phyloP scores from a whole-genome alignment of 2,888 invertebrate species.

The Rosalia funebris region DNA sequence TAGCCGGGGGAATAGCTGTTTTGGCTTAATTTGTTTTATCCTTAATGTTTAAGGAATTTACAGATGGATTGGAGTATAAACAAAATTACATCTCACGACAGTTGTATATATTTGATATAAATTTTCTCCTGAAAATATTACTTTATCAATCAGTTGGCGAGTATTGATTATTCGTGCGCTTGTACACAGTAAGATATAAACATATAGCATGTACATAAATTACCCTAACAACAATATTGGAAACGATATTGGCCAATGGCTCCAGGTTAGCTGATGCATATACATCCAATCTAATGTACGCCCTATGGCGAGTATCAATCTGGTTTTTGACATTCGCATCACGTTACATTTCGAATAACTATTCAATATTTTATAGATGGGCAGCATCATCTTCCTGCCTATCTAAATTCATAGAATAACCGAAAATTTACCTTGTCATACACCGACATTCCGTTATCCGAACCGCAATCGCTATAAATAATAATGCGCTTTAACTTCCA shows the following conservation, averaged over 20 bases:
- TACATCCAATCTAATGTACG: constrained; percentile 54
- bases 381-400: constrained; percentile 48
- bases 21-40: no score
- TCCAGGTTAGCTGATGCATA: constrained; percentile 33
- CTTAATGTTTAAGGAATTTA: no score
- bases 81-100: no score
- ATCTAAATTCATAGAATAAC: constrained; percentile 50
- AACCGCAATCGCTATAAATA: constrained; percentile 36
- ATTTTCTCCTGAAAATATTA: no score
- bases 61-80: no score
- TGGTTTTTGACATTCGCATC: constrained; percentile 60
- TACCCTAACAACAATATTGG: constrained; percentile 18
- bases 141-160: background rate
- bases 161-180: background rate
- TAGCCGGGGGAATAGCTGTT: no score
- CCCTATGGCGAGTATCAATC: constrained; percentile 57
- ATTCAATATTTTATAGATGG: constrained; percentile 56
- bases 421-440: constrained; percentile 51
- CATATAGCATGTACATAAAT: constrained; percentile 23
- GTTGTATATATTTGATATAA: no score
- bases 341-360: constrained; percentile 57
- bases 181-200: constrained; percentile 9
- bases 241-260: constrained; percentile 15
- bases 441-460: constrained; percentile 18
- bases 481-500: constrained; percentile 37